phyloP scores from a whole-genome alignment of 2,888 invertebrate genomes.

The Ophonus ardosiacus region DNA sequence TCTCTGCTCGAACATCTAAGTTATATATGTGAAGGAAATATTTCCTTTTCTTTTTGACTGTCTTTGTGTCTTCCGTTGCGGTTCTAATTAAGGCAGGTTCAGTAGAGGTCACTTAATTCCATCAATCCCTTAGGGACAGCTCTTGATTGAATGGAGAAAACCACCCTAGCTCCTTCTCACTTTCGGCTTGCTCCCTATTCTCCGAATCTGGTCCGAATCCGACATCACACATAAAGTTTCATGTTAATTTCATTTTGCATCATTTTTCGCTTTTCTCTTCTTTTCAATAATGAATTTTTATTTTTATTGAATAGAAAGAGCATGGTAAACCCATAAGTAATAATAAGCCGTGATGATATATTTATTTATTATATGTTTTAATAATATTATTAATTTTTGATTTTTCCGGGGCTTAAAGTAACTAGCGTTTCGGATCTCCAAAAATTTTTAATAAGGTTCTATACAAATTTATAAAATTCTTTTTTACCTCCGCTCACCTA shows the following conservation, averaged over 20 bases:
- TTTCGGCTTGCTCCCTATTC: slow-evolving; percentile 8
- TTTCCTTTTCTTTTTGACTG: slow-evolving; percentile 61
- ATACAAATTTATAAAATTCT: too few species aligned
- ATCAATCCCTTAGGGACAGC: slow-evolving; percentile 72
- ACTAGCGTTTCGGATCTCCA: too few species aligned
- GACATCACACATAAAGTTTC: neutral
- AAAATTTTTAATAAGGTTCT: too few species aligned
- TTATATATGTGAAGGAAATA: slow-evolving; percentile 61
- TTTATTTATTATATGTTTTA: too few species aligned
- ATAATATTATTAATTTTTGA: too few species aligned
- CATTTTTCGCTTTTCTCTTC: neutral
- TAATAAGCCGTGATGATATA: too few species aligned
- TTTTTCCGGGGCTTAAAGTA: too few species aligned
- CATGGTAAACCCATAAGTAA: too few species aligned
- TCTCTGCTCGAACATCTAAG: neutral
- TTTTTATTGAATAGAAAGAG: neutral
- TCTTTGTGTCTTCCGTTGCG: slow-evolving; percentile 61
- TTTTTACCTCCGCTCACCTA: too few species aligned
- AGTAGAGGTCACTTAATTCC: slow-evolving; percentile 73
- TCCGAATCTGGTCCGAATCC: neutral
- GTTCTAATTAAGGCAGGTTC: slow-evolving; percentile 64
- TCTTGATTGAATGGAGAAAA: slow-evolving; percentile 72
- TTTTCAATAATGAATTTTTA: neutral
- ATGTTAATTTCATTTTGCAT: neutral
- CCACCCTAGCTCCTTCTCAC: slow-evolving; percentile 56